Evolutionary conservation across 1,140 invertebrate genomes (phyloP).

Genomic region (Polyergus mexicanus): DNA sequence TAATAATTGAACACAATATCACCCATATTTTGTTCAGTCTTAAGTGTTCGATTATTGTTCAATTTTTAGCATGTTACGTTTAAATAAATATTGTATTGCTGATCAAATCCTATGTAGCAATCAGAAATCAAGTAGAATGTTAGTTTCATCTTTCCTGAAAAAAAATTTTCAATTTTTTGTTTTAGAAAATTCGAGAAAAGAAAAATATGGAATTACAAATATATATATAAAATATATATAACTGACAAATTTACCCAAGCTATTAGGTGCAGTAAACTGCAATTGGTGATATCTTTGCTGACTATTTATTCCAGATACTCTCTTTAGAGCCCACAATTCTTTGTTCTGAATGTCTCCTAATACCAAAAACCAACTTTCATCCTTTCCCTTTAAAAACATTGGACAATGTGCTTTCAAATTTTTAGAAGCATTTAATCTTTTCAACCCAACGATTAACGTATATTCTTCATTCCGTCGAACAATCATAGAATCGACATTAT

Average conservation of each 20-base stretch:
- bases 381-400: constrained; percentile 96
- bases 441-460: constrained; percentile 88
- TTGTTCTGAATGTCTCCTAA: constrained; percentile 91
- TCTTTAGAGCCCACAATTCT: constrained; percentile 96
- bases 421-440: constrained; percentile 83
- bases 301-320: constrained; percentile 85
- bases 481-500: constrained; percentile 86
- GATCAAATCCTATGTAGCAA: constrained; percentile 97
- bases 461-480: constrained; percentile 92
- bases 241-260: constrained; percentile 84
- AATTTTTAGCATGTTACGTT: constrained; percentile 85
- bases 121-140: constrained; percentile 97
- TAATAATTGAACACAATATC: constrained; percentile 5
- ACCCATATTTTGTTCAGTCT: constrained; percentile 31
- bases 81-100: constrained; percentile 93
- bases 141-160: constrained; percentile 90
- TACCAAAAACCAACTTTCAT: constrained; percentile 98
- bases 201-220: constrained; percentile 42
- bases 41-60: constrained; percentile 12
- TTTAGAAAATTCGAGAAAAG: constrained; percentile 37
- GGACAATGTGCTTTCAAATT: constrained; percentile 91
- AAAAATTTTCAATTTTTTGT: constrained; percentile 61
- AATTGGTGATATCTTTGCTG: constrained; percentile 86
- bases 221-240: constrained; percentile 3
- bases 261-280: constrained; percentile 89